Base-by-base conservation (phyloP, 2,888 invertebrate species). In the Marasmarcha lunaedactyla region DNA sequence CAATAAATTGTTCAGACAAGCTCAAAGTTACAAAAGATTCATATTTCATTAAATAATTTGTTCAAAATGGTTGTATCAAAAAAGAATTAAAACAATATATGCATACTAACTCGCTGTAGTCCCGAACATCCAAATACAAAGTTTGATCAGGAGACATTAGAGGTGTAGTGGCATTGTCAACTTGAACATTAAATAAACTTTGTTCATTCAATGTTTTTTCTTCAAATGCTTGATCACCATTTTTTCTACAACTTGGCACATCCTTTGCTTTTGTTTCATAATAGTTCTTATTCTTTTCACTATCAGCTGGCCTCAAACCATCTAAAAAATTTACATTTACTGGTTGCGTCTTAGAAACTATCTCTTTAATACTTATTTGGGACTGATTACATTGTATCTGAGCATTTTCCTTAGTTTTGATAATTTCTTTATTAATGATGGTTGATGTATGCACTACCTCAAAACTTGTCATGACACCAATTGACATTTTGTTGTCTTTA, bases 381-480 rank as follows among this genome's bases (percentile, higher is more conserved):
- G 83, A 78, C 42, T 64, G 63, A 36, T 78, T 79, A 40, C 76
- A 74, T 40, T 81, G 79, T 47, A 79, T 68, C 42, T 83, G 78
- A 37, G 74, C 64, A 55, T 62, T 78, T 15, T 67, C 64, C 52
- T 49, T 57, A 3, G 51, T 59, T 46, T 65, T 71, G 2, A 73
- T 46, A 30, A 71, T 49, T 43, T 78, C 79, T 49, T 77, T 74
- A 44, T 83, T 83, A 3, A 79, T 73, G 10, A 81, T 63, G 15
- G 79, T 84, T 10, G 84, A 81, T 15, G 81, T 84, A 35, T 71
- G 55, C 0, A 83, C 73, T 56, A 90, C 85, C 70, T 90, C 89
- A 63, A 90, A 89, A 62, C 89, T 90, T 1, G 90, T 90, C 87
- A 89, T 90, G 1, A 90, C 87, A 42, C 90, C 90, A 39, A 90